Evolutionary conservation across 2,888 invertebrate genomes (phyloP), one percentile per base, ranked within the genome.

Genomic region (Podabrus alpinus): DNA sequence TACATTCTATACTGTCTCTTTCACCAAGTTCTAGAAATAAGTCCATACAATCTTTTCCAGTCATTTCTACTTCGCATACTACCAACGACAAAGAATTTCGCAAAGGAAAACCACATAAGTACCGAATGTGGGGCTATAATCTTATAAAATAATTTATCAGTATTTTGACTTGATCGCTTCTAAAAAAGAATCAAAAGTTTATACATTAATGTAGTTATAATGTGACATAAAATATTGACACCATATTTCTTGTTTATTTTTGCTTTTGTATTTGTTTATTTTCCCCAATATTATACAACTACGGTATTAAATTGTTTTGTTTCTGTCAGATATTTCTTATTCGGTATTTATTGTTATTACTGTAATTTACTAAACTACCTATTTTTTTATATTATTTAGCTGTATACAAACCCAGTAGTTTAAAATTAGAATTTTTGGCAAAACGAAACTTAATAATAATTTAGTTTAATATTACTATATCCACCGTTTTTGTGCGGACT

Each of bases 71-170:
- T 45, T 68, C 25, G 67, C 70, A 29, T 70, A 64, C 59, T n/a
- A 29, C 64, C 59, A 67, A 64, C 70, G 62, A 59, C 60, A 21
- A 62, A 66, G 66, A 72, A 72, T 75, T 72, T 70, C 66, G 69
- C 72, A 45, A 11, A 13, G 21, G 62, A 21, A 72, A 71, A 61
- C 60, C 69, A 64, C 66, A 71, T 68, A 75, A 71, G 77, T 21
- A 71, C 69, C 67, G 68, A 67, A 73, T 75, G 72, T 78, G 75
- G 80, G 79, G 79, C 79, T 76, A 76, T 80, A 80, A 80, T 79
- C 81, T 79, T 75, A 73, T 69, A 72, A 68, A 77, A 81, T 81
- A 82, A 83, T 83, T 83, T 82, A 83, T 83, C 83, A 82, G 82
- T 81, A 82, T 83, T 83, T 83, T 83, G 83, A 82, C 82, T 83